Conservation (phyloP, 2,888 invertebrate species). For the Acanthacorydalis orientalis region DNA sequence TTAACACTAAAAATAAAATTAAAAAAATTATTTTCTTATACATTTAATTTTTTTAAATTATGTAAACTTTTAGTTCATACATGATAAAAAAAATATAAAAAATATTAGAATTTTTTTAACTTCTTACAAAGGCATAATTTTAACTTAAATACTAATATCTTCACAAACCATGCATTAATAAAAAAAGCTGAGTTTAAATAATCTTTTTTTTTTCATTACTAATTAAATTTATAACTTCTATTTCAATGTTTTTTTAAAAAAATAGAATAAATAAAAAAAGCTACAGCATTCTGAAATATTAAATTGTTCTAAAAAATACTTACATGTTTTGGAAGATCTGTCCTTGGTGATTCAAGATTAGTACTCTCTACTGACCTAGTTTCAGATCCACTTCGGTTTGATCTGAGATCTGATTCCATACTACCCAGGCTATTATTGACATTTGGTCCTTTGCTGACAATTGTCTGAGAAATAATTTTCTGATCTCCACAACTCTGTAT, state of each 20-base stretch:
- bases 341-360: slow-evolving; percentile 3
- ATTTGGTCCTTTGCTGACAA: slow-evolving; percentile 11
- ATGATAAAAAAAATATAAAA: too few relatives aligned
- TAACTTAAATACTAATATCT: too few relatives aligned
- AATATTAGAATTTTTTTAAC: too few relatives aligned
- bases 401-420: neutral
- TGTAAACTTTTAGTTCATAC: too few relatives aligned
- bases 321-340: slow-evolving; percentile 4
- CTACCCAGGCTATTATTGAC: slow-evolving; percentile 6
- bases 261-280: neutral
- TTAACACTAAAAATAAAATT: too few relatives aligned
- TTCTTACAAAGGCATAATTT: too few relatives aligned
- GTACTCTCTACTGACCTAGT: slow-evolving; percentile 1
- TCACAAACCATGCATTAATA: too few relatives aligned
- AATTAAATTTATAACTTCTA: neutral
- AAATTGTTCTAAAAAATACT: neutral
- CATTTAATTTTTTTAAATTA: too few relatives aligned
- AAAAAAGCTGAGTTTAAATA: neutral
- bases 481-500: slow-evolving; percentile 10
- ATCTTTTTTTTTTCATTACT: neutral
- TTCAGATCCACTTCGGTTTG: neutral
- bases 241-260: slow-evolving; percentile 1
- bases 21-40: too few relatives aligned
- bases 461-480: slow-evolving; percentile 8
- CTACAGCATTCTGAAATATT: neutral